Evolutionary conservation across 2,797 vertebrate genomes (phyloP).

Genomic region (Hippoglossus hippoglossus): DNA sequence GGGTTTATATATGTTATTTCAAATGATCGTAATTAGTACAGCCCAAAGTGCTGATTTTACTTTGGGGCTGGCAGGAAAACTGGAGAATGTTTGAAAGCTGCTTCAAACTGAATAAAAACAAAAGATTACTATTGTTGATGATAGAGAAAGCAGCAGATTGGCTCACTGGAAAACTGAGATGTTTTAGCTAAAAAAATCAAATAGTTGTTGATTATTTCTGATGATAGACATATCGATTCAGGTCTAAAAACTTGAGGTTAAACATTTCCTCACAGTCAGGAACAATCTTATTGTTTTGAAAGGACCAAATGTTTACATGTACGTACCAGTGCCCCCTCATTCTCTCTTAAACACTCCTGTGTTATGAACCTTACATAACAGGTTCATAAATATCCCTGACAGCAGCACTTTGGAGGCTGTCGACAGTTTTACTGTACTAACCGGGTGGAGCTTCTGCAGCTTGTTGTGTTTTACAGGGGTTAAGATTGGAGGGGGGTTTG

Average conservation of each 20-base stretch:
- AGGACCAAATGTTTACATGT: neutral
- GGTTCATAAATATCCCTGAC: constrained; percentile 18
- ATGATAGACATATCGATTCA: no score
- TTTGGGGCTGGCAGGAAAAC: no score
- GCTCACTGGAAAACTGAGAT: neutral
- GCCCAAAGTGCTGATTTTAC: no score
- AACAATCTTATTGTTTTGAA: no score
- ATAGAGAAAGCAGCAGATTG: neutral
- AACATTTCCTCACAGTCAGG: neutral
- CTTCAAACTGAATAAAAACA: neutral
- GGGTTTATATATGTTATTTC: neutral
- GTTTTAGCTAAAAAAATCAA: neutral
- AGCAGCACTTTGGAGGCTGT: constrained; percentile 31
- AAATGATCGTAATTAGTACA: no score
- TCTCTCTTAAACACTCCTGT: neutral
- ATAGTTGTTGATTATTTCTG: neutral
- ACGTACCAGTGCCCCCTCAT: neutral
- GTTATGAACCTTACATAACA: constrained; percentile 18
- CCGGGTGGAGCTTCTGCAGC: neutral
- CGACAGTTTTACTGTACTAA: constrained; percentile 16
- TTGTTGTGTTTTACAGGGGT: neutral
- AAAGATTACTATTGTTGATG: neutral
- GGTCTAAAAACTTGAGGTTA: neutral
- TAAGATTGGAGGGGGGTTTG: neutral
- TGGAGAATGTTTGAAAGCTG: neutral